Percentiles rank a stretch among this genome's conserved stretches.
Conservation (phyloP, 2,888 invertebrate genomes). For the Ryuthela nishihirai region DNA sequence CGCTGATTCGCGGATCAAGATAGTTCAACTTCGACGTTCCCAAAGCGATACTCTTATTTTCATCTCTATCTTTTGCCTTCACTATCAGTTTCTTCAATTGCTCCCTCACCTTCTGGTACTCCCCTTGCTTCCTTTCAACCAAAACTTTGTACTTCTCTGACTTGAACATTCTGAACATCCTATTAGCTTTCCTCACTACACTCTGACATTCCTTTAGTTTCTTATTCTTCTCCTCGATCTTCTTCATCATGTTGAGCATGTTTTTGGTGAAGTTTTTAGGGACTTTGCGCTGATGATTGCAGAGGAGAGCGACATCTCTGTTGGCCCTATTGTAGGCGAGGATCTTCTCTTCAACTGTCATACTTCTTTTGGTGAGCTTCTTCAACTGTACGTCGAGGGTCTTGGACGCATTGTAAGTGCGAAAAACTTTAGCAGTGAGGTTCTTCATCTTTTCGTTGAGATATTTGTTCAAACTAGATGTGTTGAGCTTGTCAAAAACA, state of each 20-base stretch:
- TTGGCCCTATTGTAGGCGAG: slow-evolving; percentile 3
- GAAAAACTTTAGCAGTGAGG: slow-evolving; percentile 16
- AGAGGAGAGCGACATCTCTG: slow-evolving; percentile 5
- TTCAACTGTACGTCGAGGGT: slow-evolving; percentile 6
- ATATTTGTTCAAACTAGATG: slow-evolving; percentile 1
- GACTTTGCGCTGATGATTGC: neutral
- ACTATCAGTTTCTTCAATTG: neutral
- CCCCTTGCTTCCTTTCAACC: too few species aligned
- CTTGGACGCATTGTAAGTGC: slow-evolving; percentile 21
- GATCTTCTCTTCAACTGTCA: slow-evolving; percentile 2
- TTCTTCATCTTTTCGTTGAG: slow-evolving; percentile 7
- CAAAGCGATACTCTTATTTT: neutral
- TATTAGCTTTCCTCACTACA: neutral
- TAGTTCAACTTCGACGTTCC: neutral
- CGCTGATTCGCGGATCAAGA: neutral
- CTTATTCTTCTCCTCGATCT: neutral
- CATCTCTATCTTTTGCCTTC: neutral
- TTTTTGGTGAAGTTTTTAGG: neutral
- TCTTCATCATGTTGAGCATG: neutral
- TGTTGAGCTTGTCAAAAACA: slow-evolving; percentile 7
- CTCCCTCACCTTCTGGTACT: too few species aligned
- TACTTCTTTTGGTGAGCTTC: neutral
- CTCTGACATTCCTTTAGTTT: neutral
- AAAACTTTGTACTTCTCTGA: too few species aligned
- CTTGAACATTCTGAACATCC: too few species aligned